These are phyloP conservation scores for Nibea albiflora DNA, from an alignment of 2,113 vertebrate genomes.

Conservation along the genomic window DNA sequence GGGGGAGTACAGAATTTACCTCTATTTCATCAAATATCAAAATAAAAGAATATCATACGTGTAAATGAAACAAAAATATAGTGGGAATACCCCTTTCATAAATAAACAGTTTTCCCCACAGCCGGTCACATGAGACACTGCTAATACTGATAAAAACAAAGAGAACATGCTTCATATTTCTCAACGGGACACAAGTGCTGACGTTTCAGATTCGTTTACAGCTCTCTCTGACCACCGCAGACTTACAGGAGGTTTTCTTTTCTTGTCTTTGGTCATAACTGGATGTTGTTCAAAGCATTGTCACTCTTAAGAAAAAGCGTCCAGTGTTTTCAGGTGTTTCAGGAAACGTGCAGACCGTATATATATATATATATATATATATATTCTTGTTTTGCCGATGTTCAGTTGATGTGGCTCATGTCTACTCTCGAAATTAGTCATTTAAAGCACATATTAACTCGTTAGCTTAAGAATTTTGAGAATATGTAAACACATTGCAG, in stretches of 20 bases:
- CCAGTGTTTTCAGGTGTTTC: conserved; percentile 38
- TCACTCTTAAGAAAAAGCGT: conserved; percentile 52
- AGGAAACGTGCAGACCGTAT: conserved; percentile 36
- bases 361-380: neutral
- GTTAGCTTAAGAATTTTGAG: conserved; percentile 72
- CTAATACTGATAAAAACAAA: conserved; percentile 81
- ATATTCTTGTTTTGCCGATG: conserved; percentile 33
- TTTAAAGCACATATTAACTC: conserved; percentile 67
- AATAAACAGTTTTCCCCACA: conserved; percentile 56
- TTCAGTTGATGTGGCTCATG: conserved; percentile 53
- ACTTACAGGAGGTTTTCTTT: conserved; percentile 17
- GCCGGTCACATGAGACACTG: conserved; percentile 58
- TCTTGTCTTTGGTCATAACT: conserved; percentile 71
- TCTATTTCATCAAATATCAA: conserved; percentile 41
- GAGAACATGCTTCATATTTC: conserved; percentile 70
- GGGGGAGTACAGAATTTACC: conserved; percentile 21
- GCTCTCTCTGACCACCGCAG: conserved; percentile 47
- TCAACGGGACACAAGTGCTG: conserved; percentile 76
- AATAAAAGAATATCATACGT: conserved; percentile 35
- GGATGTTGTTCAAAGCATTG: conserved; percentile 45
- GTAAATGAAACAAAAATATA: conserved; percentile 48
- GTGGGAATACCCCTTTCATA: conserved; percentile 61
- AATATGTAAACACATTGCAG: conserved; percentile 74
- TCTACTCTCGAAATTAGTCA: conserved; percentile 56
- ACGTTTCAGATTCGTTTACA: conserved; percentile 59